Evolutionary conservation across 1,140 invertebrate species (phyloP).

Genomic region (Carcinoscorpius rotundicauda): DNA sequence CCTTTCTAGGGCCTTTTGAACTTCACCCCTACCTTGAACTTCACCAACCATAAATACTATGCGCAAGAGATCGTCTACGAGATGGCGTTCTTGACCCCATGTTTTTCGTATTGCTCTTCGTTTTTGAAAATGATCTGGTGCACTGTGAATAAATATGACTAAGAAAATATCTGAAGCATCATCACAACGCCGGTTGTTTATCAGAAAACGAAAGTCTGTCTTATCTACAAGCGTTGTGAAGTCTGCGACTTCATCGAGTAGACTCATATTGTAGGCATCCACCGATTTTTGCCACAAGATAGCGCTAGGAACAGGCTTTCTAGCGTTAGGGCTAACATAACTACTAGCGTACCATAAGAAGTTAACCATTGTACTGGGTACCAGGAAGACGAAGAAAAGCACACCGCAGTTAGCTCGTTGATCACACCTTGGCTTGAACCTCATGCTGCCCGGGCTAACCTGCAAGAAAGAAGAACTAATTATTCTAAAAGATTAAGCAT

Average conservation of each 20-base stretch:
- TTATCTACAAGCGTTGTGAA: constrained; percentile 20
- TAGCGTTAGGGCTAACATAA: too few relatives aligned
- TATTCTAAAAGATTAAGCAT: too few relatives aligned
- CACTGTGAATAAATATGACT: constrained; percentile 32
- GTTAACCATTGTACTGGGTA: too few relatives aligned
- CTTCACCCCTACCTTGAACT: constrained; percentile 27
- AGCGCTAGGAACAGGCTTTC: too few relatives aligned
- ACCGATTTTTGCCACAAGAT: too few relatives aligned
- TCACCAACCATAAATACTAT: constrained; percentile 54
- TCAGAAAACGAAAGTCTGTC: constrained; percentile 21
- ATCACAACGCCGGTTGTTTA: constrained; percentile 22
- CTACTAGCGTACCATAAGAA: too few relatives aligned
- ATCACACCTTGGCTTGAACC: too few relatives aligned
- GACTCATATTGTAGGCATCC: constrained; percentile 15
- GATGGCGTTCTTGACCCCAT: constrained; percentile 44
- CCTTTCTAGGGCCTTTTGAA: constrained; percentile 17
- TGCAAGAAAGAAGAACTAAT: too few relatives aligned
- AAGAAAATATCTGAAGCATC: constrained; percentile 12
- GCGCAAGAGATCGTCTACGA: constrained; percentile 25
- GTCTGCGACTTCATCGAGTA: constrained; percentile 11
- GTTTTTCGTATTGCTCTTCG: constrained; percentile 42
- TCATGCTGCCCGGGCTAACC: too few relatives aligned
- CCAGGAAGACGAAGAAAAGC: too few relatives aligned
- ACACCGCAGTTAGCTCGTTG: too few relatives aligned
- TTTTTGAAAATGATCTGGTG: constrained; percentile 32